Percentiles rank a stretch among this genome's conserved stretches.
These are phyloP conservation scores for Pristionchus fissidentatus DNA, from an alignment of 2,888 invertebrate species.

Conservation along the genomic window DNA sequence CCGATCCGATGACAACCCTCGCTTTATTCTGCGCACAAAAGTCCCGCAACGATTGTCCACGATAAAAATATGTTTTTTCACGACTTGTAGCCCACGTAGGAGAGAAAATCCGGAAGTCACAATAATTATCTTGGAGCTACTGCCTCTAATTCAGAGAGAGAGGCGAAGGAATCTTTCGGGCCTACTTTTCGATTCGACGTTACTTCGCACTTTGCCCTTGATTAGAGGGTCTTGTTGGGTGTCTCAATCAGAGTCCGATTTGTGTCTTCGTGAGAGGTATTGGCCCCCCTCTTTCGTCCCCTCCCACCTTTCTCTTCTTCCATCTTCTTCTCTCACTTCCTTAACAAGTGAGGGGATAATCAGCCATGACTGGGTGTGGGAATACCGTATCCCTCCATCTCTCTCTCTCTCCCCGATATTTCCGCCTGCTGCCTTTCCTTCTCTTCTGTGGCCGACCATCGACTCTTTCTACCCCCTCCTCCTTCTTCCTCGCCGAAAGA, in stretches of 20 bases:
- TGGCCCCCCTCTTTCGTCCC: background rate
- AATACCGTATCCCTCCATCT: conserved; percentile 28
- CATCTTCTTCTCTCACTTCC: conserved; percentile 10
- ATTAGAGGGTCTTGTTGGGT: conserved; percentile 28
- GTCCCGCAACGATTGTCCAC: background rate
- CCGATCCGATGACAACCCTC: conserved; percentile 23
- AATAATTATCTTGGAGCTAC: no score
- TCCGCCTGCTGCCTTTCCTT: background rate
- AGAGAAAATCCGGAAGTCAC: no score
- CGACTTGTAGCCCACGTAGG: background rate
- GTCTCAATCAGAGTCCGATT: conserved; percentile 10
- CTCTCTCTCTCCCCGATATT: conserved; percentile 28
- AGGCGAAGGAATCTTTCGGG: no score
- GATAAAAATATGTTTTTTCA: background rate
- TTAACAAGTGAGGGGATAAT: no score
- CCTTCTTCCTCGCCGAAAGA: conserved; percentile 20
- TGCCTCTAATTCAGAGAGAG: no score
- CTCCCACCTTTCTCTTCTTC: background rate
- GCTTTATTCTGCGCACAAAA: conserved; percentile 37
- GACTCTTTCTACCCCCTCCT: conserved; percentile 40
- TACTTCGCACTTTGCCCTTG: conserved; percentile 14
- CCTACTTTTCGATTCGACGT: no score
- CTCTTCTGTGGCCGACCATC: conserved; percentile 30
- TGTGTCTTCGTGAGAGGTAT: conserved; percentile 37
- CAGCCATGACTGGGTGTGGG: background rate